Conservation (phyloP, 2,888 invertebrate species). For the Ornithoptera alexandrae region DNA sequence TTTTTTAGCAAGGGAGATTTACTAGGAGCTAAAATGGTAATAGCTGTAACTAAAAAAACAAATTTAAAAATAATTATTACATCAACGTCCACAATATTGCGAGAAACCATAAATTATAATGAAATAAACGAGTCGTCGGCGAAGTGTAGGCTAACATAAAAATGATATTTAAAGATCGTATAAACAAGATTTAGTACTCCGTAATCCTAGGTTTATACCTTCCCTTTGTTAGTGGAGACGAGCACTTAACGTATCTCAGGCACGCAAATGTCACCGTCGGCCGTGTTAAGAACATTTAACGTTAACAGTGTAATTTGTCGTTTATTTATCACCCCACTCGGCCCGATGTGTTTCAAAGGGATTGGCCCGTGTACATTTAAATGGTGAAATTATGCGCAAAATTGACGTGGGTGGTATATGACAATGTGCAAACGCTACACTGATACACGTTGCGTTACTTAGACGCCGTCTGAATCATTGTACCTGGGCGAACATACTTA, state of each 20-base stretch:
- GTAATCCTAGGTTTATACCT: constrained; percentile 16
- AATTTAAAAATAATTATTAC: too few species aligned
- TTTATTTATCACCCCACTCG: constrained; percentile 67
- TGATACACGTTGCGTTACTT: constrained; percentile 43
- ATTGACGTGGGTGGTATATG: constrained; percentile 67
- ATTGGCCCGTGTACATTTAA: constrained; percentile 63
- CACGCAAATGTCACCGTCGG: constrained; percentile 68
- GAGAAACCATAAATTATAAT: too few species aligned
- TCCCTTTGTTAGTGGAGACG: constrained; percentile 34
- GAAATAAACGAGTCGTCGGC: too few species aligned
- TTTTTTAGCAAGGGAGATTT: too few species aligned
- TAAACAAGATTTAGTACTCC: constrained; percentile 12
- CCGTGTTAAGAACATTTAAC: constrained; percentile 55
- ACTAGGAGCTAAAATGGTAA: too few species aligned
- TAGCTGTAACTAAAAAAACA: too few species aligned
- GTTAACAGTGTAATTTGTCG: constrained; percentile 69
- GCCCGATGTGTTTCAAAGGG: constrained; percentile 68
- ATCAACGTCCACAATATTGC: too few species aligned
- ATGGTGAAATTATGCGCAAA: constrained; percentile 71
- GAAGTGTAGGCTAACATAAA: neutral
- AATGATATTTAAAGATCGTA: neutral
- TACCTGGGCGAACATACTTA: constrained; percentile 27
- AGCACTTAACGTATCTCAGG: constrained; percentile 59
- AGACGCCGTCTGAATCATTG: constrained; percentile 33
- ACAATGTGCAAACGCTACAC: constrained; percentile 67